Base-by-base conservation (phyloP, 2,113 vertebrate genomes). In the Pithys albifrons region DNA sequence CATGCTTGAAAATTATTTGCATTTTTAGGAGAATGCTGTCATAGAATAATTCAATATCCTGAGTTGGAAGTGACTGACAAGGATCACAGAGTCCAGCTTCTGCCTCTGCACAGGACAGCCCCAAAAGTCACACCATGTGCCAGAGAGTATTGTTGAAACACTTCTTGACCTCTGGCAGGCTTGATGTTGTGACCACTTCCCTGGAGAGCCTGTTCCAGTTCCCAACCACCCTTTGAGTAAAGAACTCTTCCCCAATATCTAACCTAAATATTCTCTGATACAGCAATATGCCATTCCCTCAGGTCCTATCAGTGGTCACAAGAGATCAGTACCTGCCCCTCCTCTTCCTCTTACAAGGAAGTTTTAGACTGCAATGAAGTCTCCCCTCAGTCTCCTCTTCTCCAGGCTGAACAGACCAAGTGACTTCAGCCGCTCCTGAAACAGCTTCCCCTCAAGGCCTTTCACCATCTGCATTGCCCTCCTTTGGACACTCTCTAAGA, bases 401-500 rank as follows among this genome's bases (percentile, higher is more conserved):
- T 61, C 1, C 19, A n/a, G n/a, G 10, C 6, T 62, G 41, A 88
- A n/a, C 19, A 79, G 13, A 41, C 6, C 13, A 49, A 65, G 41
- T 43, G 7, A 31, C 25, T 35, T 72, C 58, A 65, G 13, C 29
- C 8, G 4, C 10, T 79, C 6, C 25, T 41, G 6, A 2, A 10
- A 20, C 0, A 0, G 10, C 9, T 45, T 64, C 8, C 16, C 5
- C 2, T 55, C 41, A n/a, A 0, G 0, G 23, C 7, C 19, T 4
- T 48, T 55, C 41, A 35, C 10, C 5, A 16, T 39, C 15, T 24
- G 33, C 2, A 1, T 39, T 71, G 23, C 6, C 1, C 13, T 79
- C 12, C 10, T 64, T 55, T 64, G 49, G 25, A 48, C n/a, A 29
- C 7, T 41, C n/a, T 39, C 28, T 79, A n/a, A 7, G 17, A 29